Evolutionary conservation across 2,797 vertebrate species (phyloP), one percentile per base, ranked within the genome.

Genomic region (Enteromius anoplus): DNA sequence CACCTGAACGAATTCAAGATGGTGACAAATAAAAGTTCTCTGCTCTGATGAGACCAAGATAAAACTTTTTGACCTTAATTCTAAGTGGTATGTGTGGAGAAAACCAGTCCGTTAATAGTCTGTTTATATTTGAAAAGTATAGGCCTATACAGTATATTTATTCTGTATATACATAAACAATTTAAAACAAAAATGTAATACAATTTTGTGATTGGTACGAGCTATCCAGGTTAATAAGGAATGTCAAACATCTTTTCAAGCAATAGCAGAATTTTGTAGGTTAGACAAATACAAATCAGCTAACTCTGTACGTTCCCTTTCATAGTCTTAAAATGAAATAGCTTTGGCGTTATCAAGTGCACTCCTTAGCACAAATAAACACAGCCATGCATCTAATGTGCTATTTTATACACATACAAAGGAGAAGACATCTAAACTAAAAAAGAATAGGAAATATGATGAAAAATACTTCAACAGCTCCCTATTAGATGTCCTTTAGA

Each of bases 401-500:
- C 42, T 51, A 17, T 32, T 66, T 15, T 66, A n/a, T 68, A 6
- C 76, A 53, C 14, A 78, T n/a, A 4, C n/a, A 37, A 65, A 32
- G 6, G 14, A 69, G 2, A 80, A 10, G 1, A 34, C n/a, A 6
- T 71, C 10, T 45, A 70, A 78, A 66, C 34, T 49, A 45, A 60
- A 3, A 58, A 3, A 58, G 14, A 21, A 47, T 2, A 47, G 3
- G 17, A 26, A 42, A 47, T 60, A 19, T n/a, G 51, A 75, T 40
- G 12, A 40, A 75, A 58, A 40, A 3, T 37, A 55, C 19, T 66
- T 51, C 4, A 78, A 66, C 7, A 32, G 21, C 19, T 2, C 76
- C 19, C 29, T 47, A 15, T 62, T 60, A 60, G 19, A 76, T 19
- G 42, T 23, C 55, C 76, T 78, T 78, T 49, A 78, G 76, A 78